Base-by-base conservation (phyloP, 2,113 vertebrate genomes). In the Capra hircus region DNA sequence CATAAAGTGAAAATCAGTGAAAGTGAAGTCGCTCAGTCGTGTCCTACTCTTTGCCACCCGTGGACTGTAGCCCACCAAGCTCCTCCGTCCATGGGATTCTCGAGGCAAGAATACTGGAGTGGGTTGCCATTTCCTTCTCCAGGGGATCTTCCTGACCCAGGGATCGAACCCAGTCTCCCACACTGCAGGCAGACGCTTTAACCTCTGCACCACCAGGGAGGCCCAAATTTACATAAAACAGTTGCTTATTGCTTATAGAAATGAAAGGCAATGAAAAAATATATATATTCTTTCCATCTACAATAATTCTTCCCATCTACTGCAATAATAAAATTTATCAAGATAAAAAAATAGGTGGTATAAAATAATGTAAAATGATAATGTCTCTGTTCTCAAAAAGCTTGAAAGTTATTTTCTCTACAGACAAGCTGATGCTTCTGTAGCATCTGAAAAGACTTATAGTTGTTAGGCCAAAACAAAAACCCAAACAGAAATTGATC, bases 281-380 rank as follows among this genome's bases (percentile, higher is more conserved):
- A 89, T 45, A 88, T 43, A 59, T 80, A 74, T 13, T 59, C 40
- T 67, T 80, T 85, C 19, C n/a, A 93, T 10, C 15, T 91, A 92
- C 12, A 94, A 96, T 67, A 19, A n/a, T 71, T 71, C 17, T 71
- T 67, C 10, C 17, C 5, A 40, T 74, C 36, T 77, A 89, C 28
- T 78, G 27, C 8, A 84, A 52, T 43, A 50, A 77, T 80, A 59
- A 94, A 93, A 96, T 81, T 94, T 88, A 95, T 96, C 84, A 71
- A 89, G 57, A 90, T 92, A 57, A 81, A 81, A 74, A 14, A 88
- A 95, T 25, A 81, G 14, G 28, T 85, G 14, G 33, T 55, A 55
- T 83, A 83, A 83, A 55, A 36, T 40, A 55, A 83, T 36, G 33
- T 36, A 88, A 93, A 91, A 78, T 57, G 28, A 78, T 55, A 77